These are phyloP conservation scores for Anadara kagoshimensis DNA, from an alignment of 1,140 invertebrate species.

Conservation along the genomic window DNA sequence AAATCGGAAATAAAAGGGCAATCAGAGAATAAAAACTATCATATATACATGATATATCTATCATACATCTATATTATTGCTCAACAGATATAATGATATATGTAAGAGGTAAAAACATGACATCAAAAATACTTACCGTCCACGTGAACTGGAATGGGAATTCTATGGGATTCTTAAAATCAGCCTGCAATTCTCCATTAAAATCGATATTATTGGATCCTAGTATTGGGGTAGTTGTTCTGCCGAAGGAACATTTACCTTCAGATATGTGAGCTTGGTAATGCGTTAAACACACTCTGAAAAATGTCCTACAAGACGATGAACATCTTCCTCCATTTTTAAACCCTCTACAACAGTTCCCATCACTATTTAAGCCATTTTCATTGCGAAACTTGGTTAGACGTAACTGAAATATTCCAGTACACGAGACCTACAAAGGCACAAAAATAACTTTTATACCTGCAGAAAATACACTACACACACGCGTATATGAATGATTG, in stretches of 20 bases:
- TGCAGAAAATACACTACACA: no score
- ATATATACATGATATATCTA: no score
- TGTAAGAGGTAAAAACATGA: neutral
- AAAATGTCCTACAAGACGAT: slow-evolving; percentile 88
- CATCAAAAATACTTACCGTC: slow-evolving; percentile 62
- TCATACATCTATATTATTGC: no score
- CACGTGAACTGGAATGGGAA: slow-evolving; percentile 92
- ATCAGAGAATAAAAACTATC: no score
- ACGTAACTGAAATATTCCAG: slow-evolving; percentile 35
- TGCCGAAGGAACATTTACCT: slow-evolving; percentile 90
- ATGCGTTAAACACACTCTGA: slow-evolving; percentile 95
- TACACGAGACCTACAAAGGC: slow-evolving; percentile 29
- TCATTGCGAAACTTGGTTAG: slow-evolving; percentile 31
- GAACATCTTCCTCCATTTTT: slow-evolving; percentile 80
- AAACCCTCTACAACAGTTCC: slow-evolving; percentile 62
- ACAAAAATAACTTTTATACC: neutral
- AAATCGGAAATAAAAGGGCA: no score
- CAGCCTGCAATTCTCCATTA: slow-evolving; percentile 51
- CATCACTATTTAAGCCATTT: slow-evolving; percentile 28
- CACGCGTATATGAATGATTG: neutral
- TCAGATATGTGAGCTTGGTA: slow-evolving; percentile 94
- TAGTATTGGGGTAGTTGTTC: slow-evolving; percentile 89
- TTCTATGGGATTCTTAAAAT: slow-evolving; percentile 78
- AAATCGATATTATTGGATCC: slow-evolving; percentile 87
- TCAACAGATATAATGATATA: neutral